phyloP scores from a whole-genome alignment of 2,797 vertebrate species.

The Betta splendens region DNA sequence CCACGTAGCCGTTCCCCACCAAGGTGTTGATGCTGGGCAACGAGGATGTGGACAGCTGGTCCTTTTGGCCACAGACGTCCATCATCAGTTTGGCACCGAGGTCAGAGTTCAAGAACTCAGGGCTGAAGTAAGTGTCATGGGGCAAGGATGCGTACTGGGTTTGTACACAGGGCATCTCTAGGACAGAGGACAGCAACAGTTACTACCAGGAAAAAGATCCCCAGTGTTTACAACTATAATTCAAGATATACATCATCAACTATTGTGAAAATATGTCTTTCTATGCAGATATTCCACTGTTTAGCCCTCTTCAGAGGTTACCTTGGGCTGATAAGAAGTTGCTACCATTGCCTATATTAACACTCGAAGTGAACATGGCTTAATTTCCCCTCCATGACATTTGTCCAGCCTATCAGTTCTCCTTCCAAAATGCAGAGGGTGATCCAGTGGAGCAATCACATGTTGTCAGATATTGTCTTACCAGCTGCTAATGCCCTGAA shows the following conservation, averaged over 20 bases:
- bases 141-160: slow-evolving; percentile 88
- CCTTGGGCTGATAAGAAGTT: not conserved
- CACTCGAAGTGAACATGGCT: slow-evolving; percentile 8
- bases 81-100: slow-evolving; percentile 88
- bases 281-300: not conserved
- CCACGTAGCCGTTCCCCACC: slow-evolving; percentile 87
- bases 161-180: slow-evolving; percentile 98
- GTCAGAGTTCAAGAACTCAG: slow-evolving; percentile 87
- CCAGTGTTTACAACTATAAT: not conserved
- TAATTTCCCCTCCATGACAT: slow-evolving; percentile 46
- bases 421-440: slow-evolving; percentile 57
- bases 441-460: slow-evolving; percentile 48
- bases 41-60: slow-evolving; percentile 80
- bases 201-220: slow-evolving; percentile 11
- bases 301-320: slow-evolving; percentile 3
- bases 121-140: slow-evolving; percentile 83
- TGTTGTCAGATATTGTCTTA: slow-evolving; percentile 73
- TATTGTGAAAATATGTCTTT: not conserved
- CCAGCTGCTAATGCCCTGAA: slow-evolving; percentile 71
- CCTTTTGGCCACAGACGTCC: slow-evolving; percentile 85
- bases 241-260: not conserved
- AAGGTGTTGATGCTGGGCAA: slow-evolving; percentile 96
- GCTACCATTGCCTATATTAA: slow-evolving; percentile 40
- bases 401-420: slow-evolving; percentile 35
- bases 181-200: slow-evolving; percentile 49